A percentile compares a stretch with the other conserved stretches of the same genome.
phyloP scores from a whole-genome alignment of 2,113 vertebrate genomes.

The Lepisosteus osseus region DNA sequence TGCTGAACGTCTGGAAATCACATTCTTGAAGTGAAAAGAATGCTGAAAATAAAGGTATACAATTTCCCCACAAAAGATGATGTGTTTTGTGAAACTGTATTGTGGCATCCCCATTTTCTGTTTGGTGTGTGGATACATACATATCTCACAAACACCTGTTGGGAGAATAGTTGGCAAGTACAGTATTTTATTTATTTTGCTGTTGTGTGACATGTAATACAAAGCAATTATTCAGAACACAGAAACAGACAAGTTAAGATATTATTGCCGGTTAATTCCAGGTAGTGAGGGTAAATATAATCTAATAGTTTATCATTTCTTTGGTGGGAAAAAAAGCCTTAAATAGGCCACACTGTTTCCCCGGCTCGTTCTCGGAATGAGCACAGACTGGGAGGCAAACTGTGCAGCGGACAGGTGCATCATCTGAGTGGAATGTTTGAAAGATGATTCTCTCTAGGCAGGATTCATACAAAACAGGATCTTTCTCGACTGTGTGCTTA shows the following conservation, averaged over 20 bases:
- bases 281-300: conserved; percentile 15
- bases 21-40: no score
- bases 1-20: no score
- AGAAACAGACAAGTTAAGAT: conserved; percentile 2
- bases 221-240: conserved; percentile 23
- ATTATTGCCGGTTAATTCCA: conserved; percentile 3
- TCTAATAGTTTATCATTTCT: conserved; percentile 43
- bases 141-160: not conserved
- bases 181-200: not conserved
- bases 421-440: conserved; percentile 65
- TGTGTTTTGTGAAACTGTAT: not conserved
- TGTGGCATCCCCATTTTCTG: not conserved
- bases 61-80: not conserved
- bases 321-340: conserved; percentile 57
- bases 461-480: conserved; percentile 37
- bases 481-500: conserved; percentile 45
- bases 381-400: conserved; percentile 28
- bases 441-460: conserved; percentile 22
- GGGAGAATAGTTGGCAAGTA: not conserved
- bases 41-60: no score
- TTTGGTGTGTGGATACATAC: not conserved
- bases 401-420: conserved; percentile 44
- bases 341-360: conserved; percentile 26
- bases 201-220: not conserved
- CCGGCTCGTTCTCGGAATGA: conserved; percentile 6